These are phyloP conservation scores for Phenacoccus solenopsis DNA, from an alignment of 1,140 invertebrate species.

Conservation along the genomic window DNA sequence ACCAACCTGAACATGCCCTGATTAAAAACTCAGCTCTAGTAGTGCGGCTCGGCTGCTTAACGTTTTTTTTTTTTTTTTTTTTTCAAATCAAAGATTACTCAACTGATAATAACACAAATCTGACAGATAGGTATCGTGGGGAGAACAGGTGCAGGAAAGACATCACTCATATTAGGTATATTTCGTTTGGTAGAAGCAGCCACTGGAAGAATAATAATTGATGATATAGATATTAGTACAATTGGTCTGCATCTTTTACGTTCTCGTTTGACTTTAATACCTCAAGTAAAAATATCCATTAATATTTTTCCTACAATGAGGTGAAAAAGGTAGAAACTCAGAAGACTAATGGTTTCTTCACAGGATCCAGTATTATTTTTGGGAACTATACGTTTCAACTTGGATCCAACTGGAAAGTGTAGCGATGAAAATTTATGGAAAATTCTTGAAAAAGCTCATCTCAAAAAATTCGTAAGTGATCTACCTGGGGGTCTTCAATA, in stretches of 20 bases:
- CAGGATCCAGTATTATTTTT: conserved; percentile 81
- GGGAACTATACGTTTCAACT: conserved; percentile 63
- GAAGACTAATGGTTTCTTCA: neutral
- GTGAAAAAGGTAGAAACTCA: no score
- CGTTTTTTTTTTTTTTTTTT: no score
- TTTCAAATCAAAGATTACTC: no score
- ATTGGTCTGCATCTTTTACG: conserved; percentile 82
- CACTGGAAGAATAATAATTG: conserved; percentile 76
- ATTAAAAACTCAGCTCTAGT: no score
- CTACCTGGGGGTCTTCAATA: conserved; percentile 60
- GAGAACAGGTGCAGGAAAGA: conserved; percentile 76
- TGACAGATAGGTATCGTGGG: conserved; percentile 63
- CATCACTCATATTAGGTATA: conserved; percentile 63
- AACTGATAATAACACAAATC: no score
- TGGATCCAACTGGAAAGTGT: conserved; percentile 69
- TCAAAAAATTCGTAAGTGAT: conserved; percentile 61
- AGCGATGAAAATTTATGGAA: conserved; percentile 68
- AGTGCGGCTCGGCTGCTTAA: no score
- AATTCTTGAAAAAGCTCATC: conserved; percentile 59
- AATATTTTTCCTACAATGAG: no score
- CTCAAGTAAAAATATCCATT: conserved; percentile 51
- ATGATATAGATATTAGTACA: conserved; percentile 71
- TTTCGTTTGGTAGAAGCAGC: conserved; percentile 83
- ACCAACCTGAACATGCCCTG: no score
- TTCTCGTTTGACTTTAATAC: conserved; percentile 82